Conservation (phyloP, 2,888 invertebrate species). For the Coronaproctus castanopsis region DNA sequence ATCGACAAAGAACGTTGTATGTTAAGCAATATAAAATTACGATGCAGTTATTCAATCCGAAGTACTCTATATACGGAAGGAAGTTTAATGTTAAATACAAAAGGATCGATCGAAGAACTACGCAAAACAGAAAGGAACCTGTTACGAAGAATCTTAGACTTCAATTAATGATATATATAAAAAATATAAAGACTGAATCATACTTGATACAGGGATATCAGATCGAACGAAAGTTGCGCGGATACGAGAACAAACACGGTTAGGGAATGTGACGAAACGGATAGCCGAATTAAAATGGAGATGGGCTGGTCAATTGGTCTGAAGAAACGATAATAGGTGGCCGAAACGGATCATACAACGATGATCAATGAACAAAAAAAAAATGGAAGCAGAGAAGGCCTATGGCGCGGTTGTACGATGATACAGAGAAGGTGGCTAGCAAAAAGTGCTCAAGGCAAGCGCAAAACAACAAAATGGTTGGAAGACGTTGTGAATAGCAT, state of each 20-base stretch:
- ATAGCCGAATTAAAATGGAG: background rate
- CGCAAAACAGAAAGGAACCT: no score
- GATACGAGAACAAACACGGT: background rate
- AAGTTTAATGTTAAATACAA: no score
- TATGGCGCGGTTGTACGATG: background rate
- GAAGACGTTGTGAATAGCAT: background rate
- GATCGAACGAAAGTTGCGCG: constrained; percentile 26
- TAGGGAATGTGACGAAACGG: background rate
- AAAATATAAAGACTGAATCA: no score
- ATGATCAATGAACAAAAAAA: constrained; percentile 35
- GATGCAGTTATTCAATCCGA: no score
- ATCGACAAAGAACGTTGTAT: no score
- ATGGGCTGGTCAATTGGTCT: background rate
- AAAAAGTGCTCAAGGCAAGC: background rate
- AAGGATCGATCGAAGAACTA: no score
- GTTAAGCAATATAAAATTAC: no score
- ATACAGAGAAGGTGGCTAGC: background rate
- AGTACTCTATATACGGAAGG: no score
- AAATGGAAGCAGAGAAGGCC: background rate
- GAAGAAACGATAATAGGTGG: background rate
- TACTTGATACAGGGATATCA: no score
- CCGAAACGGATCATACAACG: background rate
- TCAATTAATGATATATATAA: no score
- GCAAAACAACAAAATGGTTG: background rate
- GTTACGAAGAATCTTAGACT: no score